These are phyloP conservation scores for Gopherus evgoodei DNA, from an alignment of 2,113 vertebrate species.

Conservation along the genomic window DNA sequence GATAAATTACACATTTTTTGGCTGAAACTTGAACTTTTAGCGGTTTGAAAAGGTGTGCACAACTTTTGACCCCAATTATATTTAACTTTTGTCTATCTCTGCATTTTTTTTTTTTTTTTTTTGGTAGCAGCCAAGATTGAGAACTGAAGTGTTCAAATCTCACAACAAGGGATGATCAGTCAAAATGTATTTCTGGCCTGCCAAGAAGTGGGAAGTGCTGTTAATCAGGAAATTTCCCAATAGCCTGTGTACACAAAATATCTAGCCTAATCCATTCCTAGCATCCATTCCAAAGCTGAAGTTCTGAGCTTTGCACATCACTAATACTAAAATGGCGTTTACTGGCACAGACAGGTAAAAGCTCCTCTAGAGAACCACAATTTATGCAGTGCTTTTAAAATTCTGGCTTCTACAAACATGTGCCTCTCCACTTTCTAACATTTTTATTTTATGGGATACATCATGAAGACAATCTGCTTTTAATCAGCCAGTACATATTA, in stretches of 20 bases:
- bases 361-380: conserved; percentile 60
- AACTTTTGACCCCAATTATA: neutral
- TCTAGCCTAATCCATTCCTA: neutral
- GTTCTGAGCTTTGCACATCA: neutral
- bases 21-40: neutral
- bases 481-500: conserved; percentile 67
- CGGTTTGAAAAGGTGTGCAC: neutral
- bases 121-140: neutral
- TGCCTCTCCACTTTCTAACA: conserved; percentile 54
- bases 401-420: conserved; percentile 58
- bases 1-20: neutral
- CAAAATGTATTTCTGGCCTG: neutral
- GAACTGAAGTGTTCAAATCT: conserved; percentile 39
- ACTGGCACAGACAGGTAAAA: conserved; percentile 34
- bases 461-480: conserved; percentile 65
- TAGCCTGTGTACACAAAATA: neutral
- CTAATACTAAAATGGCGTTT: conserved; percentile 5
- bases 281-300: neutral
- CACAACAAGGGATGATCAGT: conserved; percentile 11
- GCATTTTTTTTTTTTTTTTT: neutral
- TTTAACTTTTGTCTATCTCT: neutral
- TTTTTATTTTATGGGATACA: conserved; percentile 63
- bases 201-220: neutral
- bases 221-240: neutral
- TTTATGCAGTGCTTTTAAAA: conserved; percentile 52